Percentiles rank a stretch among this genome's conserved stretches.
Evolutionary conservation across 2,113 vertebrate genomes (phyloP).

Genomic region (Abramis brama): DNA sequence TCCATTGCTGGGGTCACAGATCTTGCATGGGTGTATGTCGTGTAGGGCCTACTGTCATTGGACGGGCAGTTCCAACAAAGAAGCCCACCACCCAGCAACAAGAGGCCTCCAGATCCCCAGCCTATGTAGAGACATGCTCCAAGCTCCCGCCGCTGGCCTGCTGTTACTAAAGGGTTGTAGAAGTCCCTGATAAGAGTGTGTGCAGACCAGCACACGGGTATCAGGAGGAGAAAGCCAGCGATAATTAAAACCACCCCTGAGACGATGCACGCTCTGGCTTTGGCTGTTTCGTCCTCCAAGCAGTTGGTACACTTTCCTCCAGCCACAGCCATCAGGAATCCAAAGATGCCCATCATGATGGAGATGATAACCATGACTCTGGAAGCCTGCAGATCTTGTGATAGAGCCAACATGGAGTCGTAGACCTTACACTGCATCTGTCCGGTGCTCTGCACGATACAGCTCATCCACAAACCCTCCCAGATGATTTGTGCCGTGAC

Average conservation of each 20-base stretch:
- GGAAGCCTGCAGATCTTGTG: conserved; percentile 77
- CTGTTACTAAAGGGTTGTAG: conserved; percentile 74
- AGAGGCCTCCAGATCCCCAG: conserved; percentile 71
- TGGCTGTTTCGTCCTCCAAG: conserved; percentile 74
- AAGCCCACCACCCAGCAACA: conserved; percentile 76
- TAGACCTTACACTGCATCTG: conserved; percentile 83
- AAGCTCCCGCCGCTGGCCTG: conserved; percentile 74
- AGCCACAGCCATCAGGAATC: conserved; percentile 70
- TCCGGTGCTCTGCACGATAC: conserved; percentile 80
- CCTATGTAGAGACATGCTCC: conserved; percentile 77
- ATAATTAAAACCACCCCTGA: conserved; percentile 77
- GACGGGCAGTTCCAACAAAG: conserved; percentile 79
- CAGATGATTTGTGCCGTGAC: conserved; percentile 77
- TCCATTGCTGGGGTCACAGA: conserved; percentile 61
- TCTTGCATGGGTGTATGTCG: conserved; percentile 64
- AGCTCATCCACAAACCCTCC: conserved; percentile 82
- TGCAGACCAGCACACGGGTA: conserved; percentile 79
- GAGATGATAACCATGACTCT: conserved; percentile 77
- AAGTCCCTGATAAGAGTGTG: conserved; percentile 76
- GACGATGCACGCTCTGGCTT: conserved; percentile 75
- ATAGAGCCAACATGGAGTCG: conserved; percentile 76
- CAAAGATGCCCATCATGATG: conserved; percentile 74
- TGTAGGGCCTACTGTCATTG: conserved; percentile 63
- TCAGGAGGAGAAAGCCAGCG: conserved; percentile 69
- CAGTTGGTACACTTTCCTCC: conserved; percentile 82